phyloP scores from a whole-genome alignment of 2,113 vertebrate species.

The Aepyceros melampus region DNA sequence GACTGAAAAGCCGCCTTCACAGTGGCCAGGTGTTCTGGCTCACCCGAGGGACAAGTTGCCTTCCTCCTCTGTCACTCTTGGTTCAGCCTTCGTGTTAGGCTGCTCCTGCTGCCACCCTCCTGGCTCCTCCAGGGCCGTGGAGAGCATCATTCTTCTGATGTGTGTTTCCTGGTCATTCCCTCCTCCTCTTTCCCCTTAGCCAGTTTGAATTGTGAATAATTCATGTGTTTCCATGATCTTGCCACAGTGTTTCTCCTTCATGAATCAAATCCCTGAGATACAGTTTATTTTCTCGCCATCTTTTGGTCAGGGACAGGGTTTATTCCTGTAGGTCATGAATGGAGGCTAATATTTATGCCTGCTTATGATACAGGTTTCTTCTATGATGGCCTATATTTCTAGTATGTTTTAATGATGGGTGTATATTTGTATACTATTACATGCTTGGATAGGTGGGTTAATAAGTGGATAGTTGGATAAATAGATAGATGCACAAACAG shows the following conservation, averaged over 20 bases:
- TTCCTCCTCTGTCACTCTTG: neutral
- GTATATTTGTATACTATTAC: neutral
- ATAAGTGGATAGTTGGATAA: neutral
- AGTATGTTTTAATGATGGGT: neutral
- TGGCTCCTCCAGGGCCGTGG: rapidly evolving
- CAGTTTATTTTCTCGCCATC: slow-evolving; percentile 53
- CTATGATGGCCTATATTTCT: neutral
- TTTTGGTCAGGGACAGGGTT: slow-evolving; percentile 16
- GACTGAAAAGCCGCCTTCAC: neutral
- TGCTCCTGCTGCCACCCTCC: neutral
- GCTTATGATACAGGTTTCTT: neutral
- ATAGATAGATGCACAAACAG: neutral
- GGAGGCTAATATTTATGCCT: neutral
- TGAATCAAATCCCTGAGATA: slow-evolving; percentile 56
- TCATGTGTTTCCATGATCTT: slow-evolving; percentile 51
- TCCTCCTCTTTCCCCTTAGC: neutral
- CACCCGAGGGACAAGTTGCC: neutral
- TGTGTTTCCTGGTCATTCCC: neutral
- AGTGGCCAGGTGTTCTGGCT: neutral
- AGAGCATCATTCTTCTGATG: neutral
- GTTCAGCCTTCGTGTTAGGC: neutral
- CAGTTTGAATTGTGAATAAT: slow-evolving; percentile 52
- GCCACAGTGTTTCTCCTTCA: neutral
- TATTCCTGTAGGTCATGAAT: slow-evolving; percentile 2
- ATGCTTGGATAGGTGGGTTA: neutral